These are phyloP conservation scores for Apoda limacodes DNA, from an alignment of 2,888 invertebrate species.

Conservation along the genomic window DNA sequence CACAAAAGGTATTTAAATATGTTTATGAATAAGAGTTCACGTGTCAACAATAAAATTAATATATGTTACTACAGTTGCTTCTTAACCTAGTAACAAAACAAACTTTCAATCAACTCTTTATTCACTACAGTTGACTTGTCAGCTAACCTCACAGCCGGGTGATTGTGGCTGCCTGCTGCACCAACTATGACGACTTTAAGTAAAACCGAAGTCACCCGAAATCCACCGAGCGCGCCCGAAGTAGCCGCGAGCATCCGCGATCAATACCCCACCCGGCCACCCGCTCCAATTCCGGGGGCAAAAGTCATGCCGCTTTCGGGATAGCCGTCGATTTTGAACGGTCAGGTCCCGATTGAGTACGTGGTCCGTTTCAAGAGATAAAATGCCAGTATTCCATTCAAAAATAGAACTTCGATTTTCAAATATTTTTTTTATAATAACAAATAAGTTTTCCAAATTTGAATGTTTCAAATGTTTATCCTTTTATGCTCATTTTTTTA, in stretches of 20 bases:
- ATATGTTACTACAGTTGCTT: no score
- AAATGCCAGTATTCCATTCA: slow-evolving; percentile 9
- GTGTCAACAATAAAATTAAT: no score
- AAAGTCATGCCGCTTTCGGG: slow-evolving; percentile 60
- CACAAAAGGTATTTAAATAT: no score
- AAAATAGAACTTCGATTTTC: no score
- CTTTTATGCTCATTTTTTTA: no score
- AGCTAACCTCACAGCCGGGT: slow-evolving; percentile 46
- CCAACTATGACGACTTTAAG: slow-evolving; percentile 43
- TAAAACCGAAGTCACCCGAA: slow-evolving; percentile 51
- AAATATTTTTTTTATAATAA: slow-evolving; percentile 12
- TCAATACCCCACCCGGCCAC: slow-evolving; percentile 56
- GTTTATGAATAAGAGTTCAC: no score
- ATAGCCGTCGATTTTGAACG: slow-evolving; percentile 57
- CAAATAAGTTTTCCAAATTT: no score
- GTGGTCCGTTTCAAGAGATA: slow-evolving; percentile 24
- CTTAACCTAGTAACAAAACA: slow-evolving; percentile 67
- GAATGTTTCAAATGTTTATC: no score
- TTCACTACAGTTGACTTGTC: slow-evolving; percentile 52
- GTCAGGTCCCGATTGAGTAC: slow-evolving; percentile 44
- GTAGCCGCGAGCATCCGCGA: slow-evolving; percentile 49
- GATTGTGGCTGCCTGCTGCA: slow-evolving; percentile 37
- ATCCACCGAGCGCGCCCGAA: slow-evolving; percentile 47
- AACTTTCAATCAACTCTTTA: slow-evolving; percentile 57
- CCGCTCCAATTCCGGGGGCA: slow-evolving; percentile 59